phyloP scores from a whole-genome alignment of 2,113 vertebrate genomes.

The Notiomystis cincta region DNA sequence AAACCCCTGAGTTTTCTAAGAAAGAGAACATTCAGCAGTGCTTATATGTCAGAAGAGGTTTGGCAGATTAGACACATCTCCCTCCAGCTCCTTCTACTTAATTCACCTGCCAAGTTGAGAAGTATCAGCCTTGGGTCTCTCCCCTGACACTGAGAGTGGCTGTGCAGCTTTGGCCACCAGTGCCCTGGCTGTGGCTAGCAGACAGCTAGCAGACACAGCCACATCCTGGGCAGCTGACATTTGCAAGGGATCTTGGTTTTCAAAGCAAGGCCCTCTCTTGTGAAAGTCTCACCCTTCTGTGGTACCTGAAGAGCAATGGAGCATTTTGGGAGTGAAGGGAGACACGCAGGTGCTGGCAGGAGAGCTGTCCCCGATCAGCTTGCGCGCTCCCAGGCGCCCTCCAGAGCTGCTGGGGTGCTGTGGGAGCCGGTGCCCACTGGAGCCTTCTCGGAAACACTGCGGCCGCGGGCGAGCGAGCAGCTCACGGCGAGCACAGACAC shows the following conservation, averaged over 20 bases:
- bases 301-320: not conserved
- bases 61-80: not conserved
- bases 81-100: not conserved
- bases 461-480: fast-evolving
- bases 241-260: not conserved
- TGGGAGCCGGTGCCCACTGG: fast-evolving
- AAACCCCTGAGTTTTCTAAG: not conserved
- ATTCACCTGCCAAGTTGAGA: not conserved
- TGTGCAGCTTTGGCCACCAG: fast-evolving
- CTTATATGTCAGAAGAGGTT: not conserved
- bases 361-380: fast-evolving
- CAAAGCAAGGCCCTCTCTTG: not conserved
- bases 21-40: not conserved
- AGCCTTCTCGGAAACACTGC: constrained; percentile 6
- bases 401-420: fast-evolving
- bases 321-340: not conserved
- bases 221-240: not conserved
- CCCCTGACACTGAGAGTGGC: too few relatives aligned
- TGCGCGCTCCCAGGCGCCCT: fast-evolving
- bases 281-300: not conserved
- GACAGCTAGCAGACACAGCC: not conserved
- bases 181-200: not conserved
- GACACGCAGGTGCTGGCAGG: fast-evolving
- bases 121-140: not conserved
- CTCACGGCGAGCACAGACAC: not conserved